Evolutionary conservation across 2,888 invertebrate species (phyloP).

Genomic region (Aplocera efformata): DNA sequence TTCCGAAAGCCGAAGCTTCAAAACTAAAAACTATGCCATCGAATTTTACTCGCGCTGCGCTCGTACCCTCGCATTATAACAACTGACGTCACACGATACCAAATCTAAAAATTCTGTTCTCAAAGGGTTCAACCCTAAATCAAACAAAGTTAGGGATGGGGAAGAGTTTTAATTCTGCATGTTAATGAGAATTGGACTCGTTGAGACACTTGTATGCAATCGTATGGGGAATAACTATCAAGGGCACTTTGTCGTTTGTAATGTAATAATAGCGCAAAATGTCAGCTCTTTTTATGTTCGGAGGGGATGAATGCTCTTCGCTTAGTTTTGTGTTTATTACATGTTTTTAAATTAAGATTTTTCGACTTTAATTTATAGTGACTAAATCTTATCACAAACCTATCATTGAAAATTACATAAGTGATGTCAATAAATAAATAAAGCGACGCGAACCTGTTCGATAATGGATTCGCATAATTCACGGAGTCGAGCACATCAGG

Average conservation of each 20-base stretch:
- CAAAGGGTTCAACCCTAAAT: slow-evolving; percentile 73
- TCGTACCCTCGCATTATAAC: slow-evolving; percentile 58
- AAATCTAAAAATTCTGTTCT: slow-evolving; percentile 56
- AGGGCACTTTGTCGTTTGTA: slow-evolving; percentile 69
- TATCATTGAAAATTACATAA: slow-evolving; percentile 26
- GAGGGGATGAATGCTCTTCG: slow-evolving; percentile 40
- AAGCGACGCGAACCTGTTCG: slow-evolving; percentile 50
- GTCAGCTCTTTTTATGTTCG: slow-evolving; percentile 47
- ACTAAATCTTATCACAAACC: slow-evolving; percentile 19
- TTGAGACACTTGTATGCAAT: slow-evolving; percentile 74
- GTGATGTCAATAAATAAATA: slow-evolving; percentile 46
- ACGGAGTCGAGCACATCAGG: slow-evolving; percentile 41
- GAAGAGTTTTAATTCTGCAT: slow-evolving; percentile 73
- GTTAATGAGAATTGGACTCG: slow-evolving; percentile 77
- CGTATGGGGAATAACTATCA: slow-evolving; percentile 72
- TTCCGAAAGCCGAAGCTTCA: slow-evolving; percentile 31
- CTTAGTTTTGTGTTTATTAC: slow-evolving; percentile 22
- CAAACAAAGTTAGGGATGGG: slow-evolving; percentile 66
- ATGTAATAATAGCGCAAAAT: slow-evolving; percentile 73
- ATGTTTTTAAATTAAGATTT: slow-evolving; percentile 10
- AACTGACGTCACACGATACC: slow-evolving; percentile 49
- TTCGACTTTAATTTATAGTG: slow-evolving; percentile 5
- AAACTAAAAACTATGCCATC: slow-evolving; percentile 38
- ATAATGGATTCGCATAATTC: slow-evolving; percentile 50
- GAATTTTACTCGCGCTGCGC: slow-evolving; percentile 36